Evolutionary conservation across 2,888 invertebrate genomes (phyloP).

Genomic region (Hirtodrosophila confusa): DNA sequence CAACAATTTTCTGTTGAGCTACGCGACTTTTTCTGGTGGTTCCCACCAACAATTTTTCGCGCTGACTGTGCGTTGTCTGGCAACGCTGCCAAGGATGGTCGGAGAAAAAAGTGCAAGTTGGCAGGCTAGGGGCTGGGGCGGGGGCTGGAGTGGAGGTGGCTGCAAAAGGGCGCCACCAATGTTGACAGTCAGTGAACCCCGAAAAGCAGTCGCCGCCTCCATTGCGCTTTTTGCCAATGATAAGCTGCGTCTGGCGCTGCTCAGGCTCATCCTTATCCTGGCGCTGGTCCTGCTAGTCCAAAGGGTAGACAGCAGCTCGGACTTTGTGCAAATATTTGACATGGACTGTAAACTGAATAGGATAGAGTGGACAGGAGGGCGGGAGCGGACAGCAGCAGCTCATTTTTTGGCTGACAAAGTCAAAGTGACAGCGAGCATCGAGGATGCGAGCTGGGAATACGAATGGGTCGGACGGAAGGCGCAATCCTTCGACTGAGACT

Average conservation of each 20-base stretch:
- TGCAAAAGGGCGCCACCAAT: conserved; percentile 37
- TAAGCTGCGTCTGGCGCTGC: conserved; percentile 32
- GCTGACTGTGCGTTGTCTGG: conserved; percentile 77
- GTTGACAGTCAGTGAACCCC: conserved; percentile 66
- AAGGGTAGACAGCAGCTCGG: conserved; percentile 45
- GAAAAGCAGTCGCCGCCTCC: conserved; percentile 34
- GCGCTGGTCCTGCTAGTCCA: conserved; percentile 7
- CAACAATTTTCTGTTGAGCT: conserved; percentile 46
- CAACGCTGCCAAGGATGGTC: conserved; percentile 51
- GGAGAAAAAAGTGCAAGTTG: conserved; percentile 54
- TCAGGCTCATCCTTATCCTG: neutral
- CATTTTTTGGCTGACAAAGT: conserved; percentile 62
- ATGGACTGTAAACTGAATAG: conserved; percentile 46
- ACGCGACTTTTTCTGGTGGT: conserved; percentile 31
- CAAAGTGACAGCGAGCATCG: conserved; percentile 35
- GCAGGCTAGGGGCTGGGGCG: conserved; percentile 8
- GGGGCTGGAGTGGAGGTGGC: too few relatives aligned
- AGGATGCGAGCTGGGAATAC: conserved; percentile 2
- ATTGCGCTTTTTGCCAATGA: conserved; percentile 64
- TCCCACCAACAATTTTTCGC: conserved; percentile 21
- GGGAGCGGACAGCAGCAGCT: conserved; percentile 33
- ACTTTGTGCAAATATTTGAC: conserved; percentile 77
- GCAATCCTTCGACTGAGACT: conserved; percentile 21
- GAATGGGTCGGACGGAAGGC: conserved; percentile 1
- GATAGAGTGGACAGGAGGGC: neutral